Evolutionary conservation across 1,140 invertebrate species (phyloP).

Genomic region (Asobara japonica): DNA sequence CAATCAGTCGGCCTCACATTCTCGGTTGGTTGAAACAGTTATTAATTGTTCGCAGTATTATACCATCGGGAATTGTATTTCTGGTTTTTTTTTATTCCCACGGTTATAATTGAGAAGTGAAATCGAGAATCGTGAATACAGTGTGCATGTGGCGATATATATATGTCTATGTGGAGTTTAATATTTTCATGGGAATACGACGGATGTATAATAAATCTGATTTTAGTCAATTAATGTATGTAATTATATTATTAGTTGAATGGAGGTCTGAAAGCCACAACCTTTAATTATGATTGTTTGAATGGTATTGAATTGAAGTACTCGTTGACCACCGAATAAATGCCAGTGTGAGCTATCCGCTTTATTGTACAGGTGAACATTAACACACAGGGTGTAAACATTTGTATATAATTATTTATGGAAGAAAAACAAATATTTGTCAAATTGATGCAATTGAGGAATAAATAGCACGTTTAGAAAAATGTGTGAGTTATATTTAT

Average conservation of each 20-base stretch:
- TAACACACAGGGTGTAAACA: conserved; percentile 53
- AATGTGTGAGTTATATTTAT: not conserved
- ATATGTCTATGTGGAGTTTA: not conserved
- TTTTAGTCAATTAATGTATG: not conserved
- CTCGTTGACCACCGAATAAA: not conserved
- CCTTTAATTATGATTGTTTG: conserved; percentile 3
- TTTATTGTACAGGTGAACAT: conserved; percentile 48
- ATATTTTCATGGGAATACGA: not conserved
- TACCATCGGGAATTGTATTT: not conserved
- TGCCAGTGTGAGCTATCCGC: conserved; percentile 31
- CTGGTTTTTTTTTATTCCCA: not conserved
- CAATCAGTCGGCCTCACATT: not conserved
- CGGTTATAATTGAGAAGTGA: not conserved
- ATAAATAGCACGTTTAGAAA: conserved; percentile 9
- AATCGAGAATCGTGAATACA: not conserved
- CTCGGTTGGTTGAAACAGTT: not conserved
- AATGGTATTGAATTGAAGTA: conserved; percentile 5
- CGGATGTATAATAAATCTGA: not conserved
- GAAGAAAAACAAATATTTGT: conserved; percentile 22
- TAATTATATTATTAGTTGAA: not conserved
- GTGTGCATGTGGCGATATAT: not conserved
- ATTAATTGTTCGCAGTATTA: not conserved
- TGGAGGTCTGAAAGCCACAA: not conserved
- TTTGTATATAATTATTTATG: conserved; percentile 53
- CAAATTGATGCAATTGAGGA: not conserved